Base-by-base conservation (phyloP, 37 sponge, comb jelly and placozoan species). In the Bolinopsis microptera region DNA sequence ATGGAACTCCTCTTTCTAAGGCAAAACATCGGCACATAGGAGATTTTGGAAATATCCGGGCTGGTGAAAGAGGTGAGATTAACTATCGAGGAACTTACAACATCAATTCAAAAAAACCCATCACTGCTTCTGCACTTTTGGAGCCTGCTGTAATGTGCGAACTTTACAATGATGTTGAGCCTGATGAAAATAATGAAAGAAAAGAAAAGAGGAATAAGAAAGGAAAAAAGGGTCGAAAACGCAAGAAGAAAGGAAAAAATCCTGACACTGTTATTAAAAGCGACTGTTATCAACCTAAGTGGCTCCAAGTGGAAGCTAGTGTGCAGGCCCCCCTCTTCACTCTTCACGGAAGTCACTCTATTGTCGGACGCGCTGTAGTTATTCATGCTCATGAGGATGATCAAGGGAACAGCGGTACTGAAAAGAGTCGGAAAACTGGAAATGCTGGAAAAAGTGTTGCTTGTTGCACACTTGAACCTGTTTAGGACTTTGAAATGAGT, bases 41-140 rank as follows among this genome's bases (percentile, higher is more conserved):
- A n/a, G 75, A 72, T 72, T 72, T n/a, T 72, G 26, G 75, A 72
- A 30, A 72, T 72, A 72, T 72, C 75, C 5, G 75, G 18, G 31
- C 75, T 72, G 75, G 75, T 72, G 26, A 72, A 72, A 3, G 75
- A 72, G 75, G 61, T 18, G 61, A 48, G 13, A 48, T 48, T 48
- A 48, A 48, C 61, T 48, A 48, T 48, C 61, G 61, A 18, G 61
- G 61, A 48, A 48, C 61, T 13, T 48, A 48, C 61, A 48, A 18
- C 9, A 13, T 48, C 61, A 48, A 48, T 48, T 13, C 61, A 48
- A 13, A 13, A 48, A 48, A 48, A 48, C 5, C 5, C 9, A 48
- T 48, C 13, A 48, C 61, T 48, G 61, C 61, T 48, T 48, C 61
- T 48, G 61, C 61, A 48, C 61, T 48, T 48, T 13, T 48, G 5